These are phyloP conservation scores for Orthonyx spaldingii DNA, from an alignment of 2,113 vertebrate genomes.

Conservation along the genomic window DNA sequence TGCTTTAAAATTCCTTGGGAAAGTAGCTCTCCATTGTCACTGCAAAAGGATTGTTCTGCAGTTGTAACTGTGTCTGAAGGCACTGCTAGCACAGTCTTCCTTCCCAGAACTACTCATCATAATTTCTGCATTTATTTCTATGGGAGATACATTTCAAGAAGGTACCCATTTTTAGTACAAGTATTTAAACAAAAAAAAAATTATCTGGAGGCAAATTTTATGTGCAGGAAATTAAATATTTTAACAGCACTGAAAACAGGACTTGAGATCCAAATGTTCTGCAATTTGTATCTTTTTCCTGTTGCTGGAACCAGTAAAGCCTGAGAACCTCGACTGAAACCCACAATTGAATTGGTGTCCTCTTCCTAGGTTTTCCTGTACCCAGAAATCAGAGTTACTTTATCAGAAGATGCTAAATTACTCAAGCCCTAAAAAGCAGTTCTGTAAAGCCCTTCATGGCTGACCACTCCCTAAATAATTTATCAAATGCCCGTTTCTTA, in stretches of 20 bases:
- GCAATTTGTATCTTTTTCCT: background rate
- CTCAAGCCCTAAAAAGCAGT: background rate
- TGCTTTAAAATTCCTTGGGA: background rate
- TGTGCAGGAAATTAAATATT: background rate
- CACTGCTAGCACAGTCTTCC: background rate
- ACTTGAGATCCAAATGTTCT: background rate
- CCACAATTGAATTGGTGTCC: background rate
- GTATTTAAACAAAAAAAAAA: background rate
- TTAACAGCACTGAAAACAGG: background rate
- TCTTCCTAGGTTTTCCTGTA: background rate
- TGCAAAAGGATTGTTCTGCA: background rate
- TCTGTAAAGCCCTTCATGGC: background rate
- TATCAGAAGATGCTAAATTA: background rate
- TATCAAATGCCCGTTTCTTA: background rate
- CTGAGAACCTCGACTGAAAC: background rate
- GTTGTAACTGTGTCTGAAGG: background rate
- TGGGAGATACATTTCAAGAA: background rate
- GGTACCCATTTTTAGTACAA: background rate
- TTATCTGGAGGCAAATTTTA: background rate
- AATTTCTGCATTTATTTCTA: background rate
- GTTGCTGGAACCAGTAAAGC: background rate
- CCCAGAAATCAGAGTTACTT: background rate
- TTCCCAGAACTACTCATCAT: background rate
- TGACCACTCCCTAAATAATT: background rate
- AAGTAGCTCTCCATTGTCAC: background rate